These are phyloP conservation scores for Pollenia griseotomentosa DNA, from an alignment of 2,888 invertebrate species.

Conservation along the genomic window DNA sequence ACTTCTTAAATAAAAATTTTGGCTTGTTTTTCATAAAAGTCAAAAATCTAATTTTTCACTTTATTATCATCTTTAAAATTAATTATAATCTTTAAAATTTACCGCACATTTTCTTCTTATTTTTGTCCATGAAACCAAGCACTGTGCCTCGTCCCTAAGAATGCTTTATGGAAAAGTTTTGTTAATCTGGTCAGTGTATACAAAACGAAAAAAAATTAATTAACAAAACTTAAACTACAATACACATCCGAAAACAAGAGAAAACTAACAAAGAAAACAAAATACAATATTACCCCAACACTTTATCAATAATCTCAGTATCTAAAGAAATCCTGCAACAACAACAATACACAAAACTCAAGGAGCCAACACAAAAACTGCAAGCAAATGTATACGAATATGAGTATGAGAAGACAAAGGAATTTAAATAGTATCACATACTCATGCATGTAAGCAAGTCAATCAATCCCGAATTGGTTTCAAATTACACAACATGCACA, in stretches of 20 bases:
- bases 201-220: not conserved
- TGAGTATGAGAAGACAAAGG: not conserved
- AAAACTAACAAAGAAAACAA: not conserved
- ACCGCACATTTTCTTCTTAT: no score
- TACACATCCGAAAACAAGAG: not conserved
- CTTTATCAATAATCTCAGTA: slow-evolving; percentile 63
- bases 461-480: slow-evolving; percentile 69
- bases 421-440: slow-evolving; percentile 46
- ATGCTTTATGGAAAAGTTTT: slow-evolving; percentile 45
- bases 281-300: slow-evolving; percentile 24
- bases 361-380: slow-evolving; percentile 20
- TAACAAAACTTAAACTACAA: slow-evolving; percentile 6
- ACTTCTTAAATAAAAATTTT: no score
- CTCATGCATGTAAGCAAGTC: slow-evolving; percentile 66
- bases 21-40: no score
- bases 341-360: slow-evolving; percentile 27
- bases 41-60: no score
- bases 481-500: slow-evolving; percentile 69
- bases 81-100: no score
- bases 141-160: not conserved
- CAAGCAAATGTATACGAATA: slow-evolving; percentile 4
- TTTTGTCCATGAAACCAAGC: not conserved
- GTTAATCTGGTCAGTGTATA: slow-evolving; percentile 9
- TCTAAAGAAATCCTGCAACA: slow-evolving; percentile 63
- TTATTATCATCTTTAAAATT: no score